These are phyloP conservation scores for Trichechus manatus DNA, from an alignment of 2,113 vertebrate genomes.

Conservation along the genomic window DNA sequence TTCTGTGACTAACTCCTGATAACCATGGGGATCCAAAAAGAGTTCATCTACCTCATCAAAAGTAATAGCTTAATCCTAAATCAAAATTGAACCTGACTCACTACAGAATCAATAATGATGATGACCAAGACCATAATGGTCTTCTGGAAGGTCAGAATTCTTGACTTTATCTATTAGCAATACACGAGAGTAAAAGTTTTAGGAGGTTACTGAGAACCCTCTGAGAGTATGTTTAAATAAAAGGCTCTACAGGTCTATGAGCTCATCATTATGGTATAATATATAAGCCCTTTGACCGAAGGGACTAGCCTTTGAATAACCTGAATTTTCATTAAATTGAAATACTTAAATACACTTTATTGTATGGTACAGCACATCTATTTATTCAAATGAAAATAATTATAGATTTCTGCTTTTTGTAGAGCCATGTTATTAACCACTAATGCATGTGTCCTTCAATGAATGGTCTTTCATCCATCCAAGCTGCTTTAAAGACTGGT, in stretches of 20 bases:
- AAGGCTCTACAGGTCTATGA: neutral
- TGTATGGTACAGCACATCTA: neutral
- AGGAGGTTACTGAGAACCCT: neutral
- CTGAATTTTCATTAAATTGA: constrained; percentile 58
- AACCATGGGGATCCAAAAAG: neutral
- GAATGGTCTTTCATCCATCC: neutral
- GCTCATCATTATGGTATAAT: constrained; percentile 44
- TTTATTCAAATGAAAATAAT: constrained; percentile 58
- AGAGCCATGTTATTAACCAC: neutral
- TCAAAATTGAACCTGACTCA: constrained; percentile 44
- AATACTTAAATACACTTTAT: neutral
- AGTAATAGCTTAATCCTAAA: constrained; percentile 37
- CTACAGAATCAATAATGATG: constrained; percentile 1
- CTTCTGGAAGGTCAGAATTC: neutral
- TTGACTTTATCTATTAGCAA: neutral
- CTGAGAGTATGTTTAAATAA: constrained; percentile 30
- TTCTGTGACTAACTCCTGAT: constrained; percentile 37
- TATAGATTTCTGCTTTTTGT: constrained; percentile 31
- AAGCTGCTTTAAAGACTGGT: neutral
- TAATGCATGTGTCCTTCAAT: constrained; percentile 2
- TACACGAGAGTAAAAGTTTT: neutral
- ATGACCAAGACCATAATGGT: neutral
- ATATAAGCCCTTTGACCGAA: neutral
- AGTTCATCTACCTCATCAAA: constrained; percentile 53
- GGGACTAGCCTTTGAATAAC: constrained; percentile 38